Evolutionary conservation across 2,113 vertebrate genomes (phyloP).

Genomic region (Dunckerocampus dactyliophorus): DNA sequence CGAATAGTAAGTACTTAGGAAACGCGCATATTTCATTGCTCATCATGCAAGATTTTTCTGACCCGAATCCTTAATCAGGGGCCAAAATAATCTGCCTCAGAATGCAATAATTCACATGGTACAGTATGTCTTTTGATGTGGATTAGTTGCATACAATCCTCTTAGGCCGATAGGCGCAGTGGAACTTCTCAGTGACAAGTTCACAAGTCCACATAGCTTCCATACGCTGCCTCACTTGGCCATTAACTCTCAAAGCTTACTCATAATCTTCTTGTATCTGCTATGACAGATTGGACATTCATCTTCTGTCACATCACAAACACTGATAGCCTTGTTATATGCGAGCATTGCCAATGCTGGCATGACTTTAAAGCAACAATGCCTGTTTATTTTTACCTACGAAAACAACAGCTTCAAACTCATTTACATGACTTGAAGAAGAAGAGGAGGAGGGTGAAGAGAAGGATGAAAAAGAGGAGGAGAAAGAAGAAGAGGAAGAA

Average conservation of each 20-base stretch:
- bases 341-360: not conserved
- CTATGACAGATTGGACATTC: conserved; percentile 43
- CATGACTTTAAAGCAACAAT: not conserved
- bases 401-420: too few relatives aligned
- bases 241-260: conserved; percentile 52
- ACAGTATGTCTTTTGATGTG: conserved; percentile 76
- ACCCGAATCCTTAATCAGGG: conserved; percentile 60
- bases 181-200: conserved; percentile 74
- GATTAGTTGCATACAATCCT: conserved; percentile 78
- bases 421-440: too few relatives aligned
- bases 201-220: conserved; percentile 56
- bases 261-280: conserved; percentile 60
- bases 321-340: not conserved
- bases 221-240: conserved; percentile 38
- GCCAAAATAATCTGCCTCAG: conserved; percentile 77
- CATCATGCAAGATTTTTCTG: conserved; percentile 56
- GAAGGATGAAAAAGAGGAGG: too few relatives aligned
- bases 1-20: conserved; percentile 18
- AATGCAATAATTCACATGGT: conserved; percentile 85
- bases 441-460: too few relatives aligned
- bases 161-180: conserved; percentile 70
- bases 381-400: too few relatives aligned
- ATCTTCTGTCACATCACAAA: conserved; percentile 40
- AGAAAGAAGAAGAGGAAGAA: too few relatives aligned
- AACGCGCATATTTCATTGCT: conserved; percentile 38